These are phyloP conservation scores for Nasonia longicornis DNA, from an alignment of 1,140 invertebrate species.

Conservation along the genomic window DNA sequence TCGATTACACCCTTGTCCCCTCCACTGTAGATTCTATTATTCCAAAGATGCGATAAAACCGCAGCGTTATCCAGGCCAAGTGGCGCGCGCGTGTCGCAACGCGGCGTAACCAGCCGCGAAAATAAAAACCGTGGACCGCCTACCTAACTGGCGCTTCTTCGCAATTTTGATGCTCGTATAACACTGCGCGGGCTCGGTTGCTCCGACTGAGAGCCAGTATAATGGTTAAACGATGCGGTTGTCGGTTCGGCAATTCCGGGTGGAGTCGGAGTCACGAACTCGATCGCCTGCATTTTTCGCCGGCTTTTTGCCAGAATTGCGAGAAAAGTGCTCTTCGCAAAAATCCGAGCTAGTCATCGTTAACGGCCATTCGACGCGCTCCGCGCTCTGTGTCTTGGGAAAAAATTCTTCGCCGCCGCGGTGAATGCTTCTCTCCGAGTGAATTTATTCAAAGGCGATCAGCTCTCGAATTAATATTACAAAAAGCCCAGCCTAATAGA, in stretches of 20 bases:
- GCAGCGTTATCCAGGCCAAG: background rate
- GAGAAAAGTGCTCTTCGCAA: background rate
- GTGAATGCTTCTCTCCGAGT: background rate
- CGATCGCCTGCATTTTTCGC: constrained; percentile 42
- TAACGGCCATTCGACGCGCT: constrained; percentile 13
- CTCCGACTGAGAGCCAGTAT: constrained; percentile 38
- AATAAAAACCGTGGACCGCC: constrained; percentile 44
- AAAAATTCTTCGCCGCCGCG: background rate
- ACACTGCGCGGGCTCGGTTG: constrained; percentile 44
- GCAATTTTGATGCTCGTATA: constrained; percentile 58
- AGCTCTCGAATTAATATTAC: too few species aligned
- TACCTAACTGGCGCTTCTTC: constrained; percentile 56
- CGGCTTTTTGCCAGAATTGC: background rate
- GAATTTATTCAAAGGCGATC: background rate
- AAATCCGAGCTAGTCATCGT: constrained; percentile 43
- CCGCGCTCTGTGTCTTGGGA: background rate
- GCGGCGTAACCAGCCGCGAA: constrained; percentile 12
- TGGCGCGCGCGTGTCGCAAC: background rate
- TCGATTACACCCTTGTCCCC: too few species aligned
- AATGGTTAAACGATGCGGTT: constrained; percentile 57
- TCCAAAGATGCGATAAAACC: background rate
- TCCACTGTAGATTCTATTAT: too few species aligned
- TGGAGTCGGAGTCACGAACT: constrained; percentile 59
- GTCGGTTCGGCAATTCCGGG: constrained; percentile 57
- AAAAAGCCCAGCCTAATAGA: too few species aligned